Base-by-base conservation (phyloP, 2,797 vertebrate species). In the Sparus aurata region DNA sequence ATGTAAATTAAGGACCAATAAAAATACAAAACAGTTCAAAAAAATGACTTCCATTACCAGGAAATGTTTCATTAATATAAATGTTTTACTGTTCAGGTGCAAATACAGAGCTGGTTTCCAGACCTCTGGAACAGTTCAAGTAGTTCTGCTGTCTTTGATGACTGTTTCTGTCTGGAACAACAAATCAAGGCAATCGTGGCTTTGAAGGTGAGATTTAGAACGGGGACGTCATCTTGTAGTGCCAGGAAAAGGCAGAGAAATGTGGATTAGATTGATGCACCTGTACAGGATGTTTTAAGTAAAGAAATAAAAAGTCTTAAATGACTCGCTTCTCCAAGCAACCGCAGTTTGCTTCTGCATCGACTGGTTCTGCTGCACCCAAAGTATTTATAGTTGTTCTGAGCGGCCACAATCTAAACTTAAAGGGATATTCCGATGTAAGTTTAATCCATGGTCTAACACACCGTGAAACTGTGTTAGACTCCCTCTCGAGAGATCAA, bases 1-100 rank as follows among this genome's bases (percentile, higher is more conserved):
- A 76, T 73, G 38, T 86, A 54, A 65, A 82, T 34, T 63, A 47
- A 67, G 63, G 54, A 57, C 17, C 17, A 52, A 18, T 67, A 3
- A 64, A 74, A 83, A 61, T 23, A 63, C 23, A 73, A 60, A 62
- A 30, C 69, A 59, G 41, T 34, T 43, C 34, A 27, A 59, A 72
- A 41, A 70, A 47, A 74, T 12, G 0, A 66, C 52, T 70, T 83
- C 54, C 1, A 45, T 50, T 62, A 41, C 43, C 53, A 0, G 55
- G 73, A 81, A 75, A 59, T 25, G 12, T 54, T 64, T 38, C n/a
- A 52, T 61, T 80, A 0, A 47, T 34, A 55, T 49, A 58, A 57
- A 34, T 58, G 22, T 13, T 65, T 57, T 46, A 1, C 69, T 54
- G 41, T 50, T 58, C 12, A 59, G 38, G 17, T 68, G 47, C 0